Base-by-base conservation (phyloP, 2,888 invertebrate genomes). In the Hypolimnas misippus region DNA sequence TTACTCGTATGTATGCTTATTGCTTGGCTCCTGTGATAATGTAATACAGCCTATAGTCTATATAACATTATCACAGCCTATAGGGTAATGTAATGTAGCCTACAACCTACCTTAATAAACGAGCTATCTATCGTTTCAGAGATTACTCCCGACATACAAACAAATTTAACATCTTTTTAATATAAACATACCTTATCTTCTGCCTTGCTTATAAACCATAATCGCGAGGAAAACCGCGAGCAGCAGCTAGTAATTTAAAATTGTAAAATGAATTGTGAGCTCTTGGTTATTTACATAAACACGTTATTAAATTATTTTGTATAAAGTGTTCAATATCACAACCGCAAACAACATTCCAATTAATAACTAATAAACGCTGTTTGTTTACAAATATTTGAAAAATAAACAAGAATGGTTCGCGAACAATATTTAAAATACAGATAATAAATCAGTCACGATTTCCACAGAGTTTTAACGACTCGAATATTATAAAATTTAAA, bases 341-440 rank as follows among this genome's bases (percentile, higher is more conserved):
- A 4, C 12, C 19, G 19, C 12, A 19, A 46, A 21, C 12, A 21
- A 46, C 19, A 46, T 46, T 4, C 44, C 44, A 46, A 5, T 21
- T 21, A n/a, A 46, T 42, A 42, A 42, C 5, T 10, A 44, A 19
- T 12, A 12, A 10, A 10, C 12, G 12, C 8, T 12, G 44, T 19
- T 46, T 21, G 12, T 46, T 46, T 46, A 46, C 44, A 46, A 46
- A 46, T 46, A 21, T 21, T 19, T 19, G 8, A 19, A 19, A 19
- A 44, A 21, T 19, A 12, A 21, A 46, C 19, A 42, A 2, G 12
- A 3, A 17, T n/a, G 12, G n/a, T 46, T 19, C 3, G 19, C 44
- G 19, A 44, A 1, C 10, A 44, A 21, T 12, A 12, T 12, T 19
- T 12, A 12, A 8, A 44, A 12, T 12, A 17, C 0, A 4, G 8